A percentile compares a stretch with the other conserved stretches of the same genome.
phyloP scores from a whole-genome alignment of 2,888 invertebrate species.

The Drosophila borborema region DNA sequence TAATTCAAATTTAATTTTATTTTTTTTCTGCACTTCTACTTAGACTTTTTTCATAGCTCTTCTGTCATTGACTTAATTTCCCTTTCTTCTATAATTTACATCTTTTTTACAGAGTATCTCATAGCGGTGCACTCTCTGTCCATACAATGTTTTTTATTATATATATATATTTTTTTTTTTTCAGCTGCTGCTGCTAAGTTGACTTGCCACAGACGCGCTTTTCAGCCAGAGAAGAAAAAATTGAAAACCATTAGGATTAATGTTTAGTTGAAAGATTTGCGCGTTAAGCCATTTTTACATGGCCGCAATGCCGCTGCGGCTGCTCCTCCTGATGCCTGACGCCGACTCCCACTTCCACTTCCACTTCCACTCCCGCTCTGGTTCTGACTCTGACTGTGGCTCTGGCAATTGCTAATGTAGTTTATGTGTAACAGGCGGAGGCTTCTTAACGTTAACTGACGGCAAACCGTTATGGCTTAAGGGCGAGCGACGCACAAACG shows the following conservation, averaged over 20 bases:
- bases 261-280: slow-evolving; percentile 82
- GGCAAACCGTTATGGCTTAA: slow-evolving; percentile 67
- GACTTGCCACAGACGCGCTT: slow-evolving; percentile 71
- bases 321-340: background rate
- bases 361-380: too few species aligned
- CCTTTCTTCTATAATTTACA: too few species aligned
- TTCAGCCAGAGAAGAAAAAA: slow-evolving; percentile 44
- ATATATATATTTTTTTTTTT: background rate
- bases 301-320: slow-evolving; percentile 60
- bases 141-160: background rate
- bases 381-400: background rate
- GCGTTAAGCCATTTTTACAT: slow-evolving; percentile 81
- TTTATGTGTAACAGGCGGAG: slow-evolving; percentile 69
- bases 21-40: too few species aligned
- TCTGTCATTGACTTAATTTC: too few species aligned
- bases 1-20: too few species aligned
- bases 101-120: background rate
- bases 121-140: background rate
- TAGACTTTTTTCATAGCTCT: too few species aligned
- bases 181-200: slow-evolving; percentile 46
- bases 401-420: slow-evolving; percentile 75
- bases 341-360: background rate
- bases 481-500: slow-evolving; percentile 72
- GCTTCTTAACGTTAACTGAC: slow-evolving; percentile 74
- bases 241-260: slow-evolving; percentile 82